Evolutionary conservation across 2,113 vertebrate species (phyloP).

Genomic region (Pyrgilauda ruficollis): DNA sequence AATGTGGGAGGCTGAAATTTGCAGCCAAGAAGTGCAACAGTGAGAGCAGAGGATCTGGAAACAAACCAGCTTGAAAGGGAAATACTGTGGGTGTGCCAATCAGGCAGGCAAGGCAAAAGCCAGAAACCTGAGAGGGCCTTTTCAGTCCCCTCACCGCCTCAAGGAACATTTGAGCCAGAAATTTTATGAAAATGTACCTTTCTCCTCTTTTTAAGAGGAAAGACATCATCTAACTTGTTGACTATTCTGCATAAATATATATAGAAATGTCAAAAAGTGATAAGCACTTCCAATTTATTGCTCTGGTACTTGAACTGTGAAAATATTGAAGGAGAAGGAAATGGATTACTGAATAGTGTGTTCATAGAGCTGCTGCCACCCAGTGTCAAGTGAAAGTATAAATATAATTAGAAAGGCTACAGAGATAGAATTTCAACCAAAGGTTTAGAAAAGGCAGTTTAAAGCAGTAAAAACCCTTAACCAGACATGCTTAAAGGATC

Average conservation of each 20-base stretch:
- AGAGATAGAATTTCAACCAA: slow-evolving; percentile 54
- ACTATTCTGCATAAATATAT: slow-evolving; percentile 24
- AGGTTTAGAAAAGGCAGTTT: slow-evolving; percentile 30
- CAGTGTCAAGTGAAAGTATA: slow-evolving; percentile 63
- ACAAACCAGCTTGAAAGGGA: not conserved
- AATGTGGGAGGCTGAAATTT: not conserved
- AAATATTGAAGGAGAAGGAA: not conserved
- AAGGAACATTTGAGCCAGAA: not conserved
- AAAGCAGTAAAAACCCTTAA: slow-evolving; percentile 65
- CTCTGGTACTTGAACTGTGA: slow-evolving; percentile 43
- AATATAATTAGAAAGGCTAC: slow-evolving; percentile 61
- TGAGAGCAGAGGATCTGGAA: not conserved
- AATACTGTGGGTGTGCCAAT: not conserved
- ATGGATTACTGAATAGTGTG: slow-evolving; percentile 27
- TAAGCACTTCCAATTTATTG: not conserved
- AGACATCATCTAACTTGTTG: not conserved
- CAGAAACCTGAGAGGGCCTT: not conserved
- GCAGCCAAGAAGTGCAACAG: not conserved
- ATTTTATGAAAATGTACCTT: not conserved
- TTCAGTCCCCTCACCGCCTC: not conserved
- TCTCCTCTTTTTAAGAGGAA: not conserved
- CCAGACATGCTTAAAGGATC: slow-evolving; percentile 35
- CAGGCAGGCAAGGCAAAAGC: not conserved
- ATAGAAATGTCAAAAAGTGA: slow-evolving; percentile 16
- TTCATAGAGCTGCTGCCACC: slow-evolving; percentile 68